Evolutionary conservation across 2,888 invertebrate genomes (phyloP), one percentile per base, ranked within the genome.

Genomic region (Parnassius glacialis): DNA sequence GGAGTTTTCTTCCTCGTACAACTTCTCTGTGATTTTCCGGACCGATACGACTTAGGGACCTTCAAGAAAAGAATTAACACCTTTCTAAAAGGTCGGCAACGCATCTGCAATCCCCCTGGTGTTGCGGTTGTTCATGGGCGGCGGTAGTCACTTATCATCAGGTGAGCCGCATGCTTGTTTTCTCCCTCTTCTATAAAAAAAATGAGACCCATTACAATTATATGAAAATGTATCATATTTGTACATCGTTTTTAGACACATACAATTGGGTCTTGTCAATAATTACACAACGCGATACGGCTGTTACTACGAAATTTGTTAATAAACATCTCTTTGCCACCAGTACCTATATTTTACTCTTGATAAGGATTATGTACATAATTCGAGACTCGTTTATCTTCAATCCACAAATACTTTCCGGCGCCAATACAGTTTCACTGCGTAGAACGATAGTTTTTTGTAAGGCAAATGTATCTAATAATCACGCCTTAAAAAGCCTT

Each of bases 401-500:
- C n/a, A 41, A 52, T 48, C 50, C 59, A 52, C 60, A 64, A 64
- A 64, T 52, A 57, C 52, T 50, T 20, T n/a, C 20, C 60, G 64
- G 64, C 60, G 59, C 64, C 64, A 57, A 57, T 54, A 58, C 12
- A 16, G 12, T 51, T 48, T 16, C 47, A 25, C 34, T 44, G 25
- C 45, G 54, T 55, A 62, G 50, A 55, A 62, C 42, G 41, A 45
- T n/a, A 25, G 50, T 9, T 45, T 58, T 48, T 54, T 50, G 54
- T 58, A 13, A 45, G 51, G 52, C 42, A 59, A 16, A 74, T 74
- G 34, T 68, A 73, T 62, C 65, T 62, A 65, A 68, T 72, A 72
- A 75, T 68, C 70, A 65, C 65, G 68, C 66, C 67, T 72, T 72
- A 70, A 69, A 74, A 73, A 70, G 70, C 44, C 16, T n/a, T 41